These are phyloP conservation scores for Drosophila cardini DNA, from an alignment of 1,140 invertebrate genomes.

Conservation along the genomic window DNA sequence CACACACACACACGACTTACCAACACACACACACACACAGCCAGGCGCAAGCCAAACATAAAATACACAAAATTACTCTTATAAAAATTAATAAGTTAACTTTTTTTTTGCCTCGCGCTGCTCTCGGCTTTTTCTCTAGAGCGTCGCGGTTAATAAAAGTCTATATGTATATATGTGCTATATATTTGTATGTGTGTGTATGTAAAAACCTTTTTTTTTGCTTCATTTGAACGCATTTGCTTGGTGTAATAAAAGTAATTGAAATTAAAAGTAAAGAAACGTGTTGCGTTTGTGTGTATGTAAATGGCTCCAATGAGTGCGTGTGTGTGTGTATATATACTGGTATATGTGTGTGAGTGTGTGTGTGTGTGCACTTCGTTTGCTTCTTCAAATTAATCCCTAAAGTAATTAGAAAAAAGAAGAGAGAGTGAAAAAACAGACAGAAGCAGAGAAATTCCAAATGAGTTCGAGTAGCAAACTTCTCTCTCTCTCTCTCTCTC, in stretches of 20 bases:
- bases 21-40: constrained; percentile 5
- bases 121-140: constrained; percentile 52
- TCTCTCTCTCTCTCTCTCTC: too few relatives aligned
- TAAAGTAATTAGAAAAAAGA: constrained; percentile 81
- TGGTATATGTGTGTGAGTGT: constrained; percentile 30
- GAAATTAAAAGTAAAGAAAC: constrained; percentile 84
- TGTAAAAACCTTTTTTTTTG: constrained; percentile 52
- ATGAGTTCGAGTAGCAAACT: constrained; percentile 70
- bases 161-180: constrained; percentile 15
- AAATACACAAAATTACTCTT: constrained; percentile 83
- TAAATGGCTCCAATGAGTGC: constrained; percentile 23
- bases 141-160: constrained; percentile 21
- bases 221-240: constrained; percentile 80
- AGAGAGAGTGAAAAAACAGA: constrained; percentile 15
- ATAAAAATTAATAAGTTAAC: constrained; percentile 84
- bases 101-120: constrained; percentile 64
- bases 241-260: constrained; percentile 80
- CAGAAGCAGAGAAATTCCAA: constrained; percentile 46
- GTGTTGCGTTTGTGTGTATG: constrained; percentile 62
- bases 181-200: constrained; percentile 5
- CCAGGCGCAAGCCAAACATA: constrained; percentile 58
- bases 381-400: constrained; percentile 80
- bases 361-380: constrained; percentile 68
- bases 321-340: constrained; percentile 39
- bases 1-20: constrained; percentile 42